A percentile compares a stretch with the other conserved stretches of the same genome.
phyloP scores from a whole-genome alignment of 2,888 invertebrate species.

The Scelioninae gen. 1 region DNA sequence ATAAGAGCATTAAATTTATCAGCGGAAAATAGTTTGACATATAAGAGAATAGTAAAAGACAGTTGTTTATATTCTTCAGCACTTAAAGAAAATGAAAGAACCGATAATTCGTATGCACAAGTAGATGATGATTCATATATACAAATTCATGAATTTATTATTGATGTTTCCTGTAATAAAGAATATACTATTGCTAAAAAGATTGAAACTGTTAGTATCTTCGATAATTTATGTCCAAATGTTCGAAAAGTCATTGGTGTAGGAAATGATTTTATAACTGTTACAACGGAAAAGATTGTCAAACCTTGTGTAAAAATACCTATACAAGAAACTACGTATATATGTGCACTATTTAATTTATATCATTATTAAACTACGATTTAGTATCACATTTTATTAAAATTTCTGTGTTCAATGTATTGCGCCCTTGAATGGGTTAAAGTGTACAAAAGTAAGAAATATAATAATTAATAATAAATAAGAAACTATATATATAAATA shows the following conservation, averaged over 20 bases:
- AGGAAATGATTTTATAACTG: slow-evolving; percentile 7
- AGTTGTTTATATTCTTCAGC: slow-evolving; percentile 8
- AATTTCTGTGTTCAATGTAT: too few species aligned
- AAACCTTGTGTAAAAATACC: slow-evolving; percentile 24
- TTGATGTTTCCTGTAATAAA: slow-evolving; percentile 9
- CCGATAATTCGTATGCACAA: slow-evolving; percentile 29
- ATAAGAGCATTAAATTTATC: not conserved
- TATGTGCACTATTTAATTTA: slow-evolving; percentile 9
- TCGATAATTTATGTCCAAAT: not conserved
- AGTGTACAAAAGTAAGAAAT: too few species aligned
- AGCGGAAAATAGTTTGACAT: not conserved
- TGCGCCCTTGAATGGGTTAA: too few species aligned
- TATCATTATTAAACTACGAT: slow-evolving; percentile 27
- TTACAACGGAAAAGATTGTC: slow-evolving; percentile 18
- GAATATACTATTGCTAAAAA: slow-evolving; percentile 25
- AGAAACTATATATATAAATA: too few species aligned
- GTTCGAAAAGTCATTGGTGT: not conserved
- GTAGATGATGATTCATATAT: slow-evolving; percentile 20
- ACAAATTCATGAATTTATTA: slow-evolving; percentile 32
- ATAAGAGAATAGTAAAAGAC: slow-evolving; percentile 2
- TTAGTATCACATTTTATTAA: too few species aligned
- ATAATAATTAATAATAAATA: too few species aligned
- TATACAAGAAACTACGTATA: slow-evolving; percentile 1
- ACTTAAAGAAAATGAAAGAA: not conserved
- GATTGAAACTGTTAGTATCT: slow-evolving; percentile 9